phyloP scores from a whole-genome alignment of 2,797 vertebrate genomes.

The Anguilla marmorata region DNA sequence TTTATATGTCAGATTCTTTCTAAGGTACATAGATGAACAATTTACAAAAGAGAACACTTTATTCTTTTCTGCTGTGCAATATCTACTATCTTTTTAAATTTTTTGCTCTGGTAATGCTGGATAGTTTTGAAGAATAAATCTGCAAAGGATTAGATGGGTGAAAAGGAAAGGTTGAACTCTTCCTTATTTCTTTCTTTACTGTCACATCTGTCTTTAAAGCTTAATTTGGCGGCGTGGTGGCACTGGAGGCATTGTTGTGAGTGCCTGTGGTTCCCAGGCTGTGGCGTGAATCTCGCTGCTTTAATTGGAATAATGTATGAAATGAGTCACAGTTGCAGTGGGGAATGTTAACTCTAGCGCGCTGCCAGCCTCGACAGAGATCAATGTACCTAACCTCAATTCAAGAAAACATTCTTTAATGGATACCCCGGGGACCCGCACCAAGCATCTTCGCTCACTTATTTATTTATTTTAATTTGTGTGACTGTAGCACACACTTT shows the following conservation, averaged over 20 bases:
- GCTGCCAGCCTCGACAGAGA: conserved; percentile 76
- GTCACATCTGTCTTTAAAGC: conserved; percentile 44
- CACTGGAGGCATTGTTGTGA: conserved; percentile 52
- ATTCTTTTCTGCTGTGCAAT: conserved; percentile 30
- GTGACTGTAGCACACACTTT: conserved; percentile 69
- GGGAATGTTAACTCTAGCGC: conserved; percentile 73
- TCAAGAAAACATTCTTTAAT: conserved; percentile 83
- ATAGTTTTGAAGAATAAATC: not conserved
- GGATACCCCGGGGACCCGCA: conserved; percentile 70
- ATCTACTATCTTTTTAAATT: not conserved
- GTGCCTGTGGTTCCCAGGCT: conserved; percentile 59
- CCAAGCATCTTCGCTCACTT: conserved; percentile 63
- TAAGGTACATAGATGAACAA: conserved; percentile 46
- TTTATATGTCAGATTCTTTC: conserved; percentile 53
- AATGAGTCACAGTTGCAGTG: conserved; percentile 74
- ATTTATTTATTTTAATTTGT: conserved; percentile 72
- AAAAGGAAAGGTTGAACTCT: not conserved
- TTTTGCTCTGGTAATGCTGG: conserved; percentile 34
- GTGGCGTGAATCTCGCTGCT: conserved; percentile 60
- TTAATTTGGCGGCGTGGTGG: conserved; percentile 47
- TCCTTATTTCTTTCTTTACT: conserved; percentile 39
- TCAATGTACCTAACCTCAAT: conserved; percentile 83
- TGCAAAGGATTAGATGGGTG: conserved; percentile 20
- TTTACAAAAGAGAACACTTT: conserved; percentile 52
- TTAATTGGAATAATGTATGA: conserved; percentile 83